phyloP scores from a whole-genome alignment of 1,140 invertebrate genomes.

The Neodiprion virginianus region DNA sequence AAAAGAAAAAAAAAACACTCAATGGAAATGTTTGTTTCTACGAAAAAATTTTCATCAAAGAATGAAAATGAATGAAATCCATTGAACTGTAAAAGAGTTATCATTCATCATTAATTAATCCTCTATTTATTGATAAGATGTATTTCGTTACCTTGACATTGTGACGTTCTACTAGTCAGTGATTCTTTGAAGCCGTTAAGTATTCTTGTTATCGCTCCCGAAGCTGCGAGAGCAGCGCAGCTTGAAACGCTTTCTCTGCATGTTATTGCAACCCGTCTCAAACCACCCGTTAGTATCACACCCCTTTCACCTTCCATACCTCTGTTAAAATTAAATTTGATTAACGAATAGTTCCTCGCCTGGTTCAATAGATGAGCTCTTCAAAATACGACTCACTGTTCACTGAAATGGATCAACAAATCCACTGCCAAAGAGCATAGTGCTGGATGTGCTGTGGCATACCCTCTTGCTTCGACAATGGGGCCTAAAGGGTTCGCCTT shows the following conservation, averaged over 20 bases:
- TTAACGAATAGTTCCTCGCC: background rate
- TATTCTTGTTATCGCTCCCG: slow-evolving; percentile 53
- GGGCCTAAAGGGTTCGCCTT: slow-evolving; percentile 37
- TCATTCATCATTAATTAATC: background rate
- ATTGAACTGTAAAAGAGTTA: background rate
- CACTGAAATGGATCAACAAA: slow-evolving; percentile 66
- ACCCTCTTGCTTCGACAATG: slow-evolving; percentile 43
- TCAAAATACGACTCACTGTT: slow-evolving; percentile 56
- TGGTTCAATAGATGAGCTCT: background rate
- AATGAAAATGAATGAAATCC: slow-evolving; percentile 1
- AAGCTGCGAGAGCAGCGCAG: slow-evolving; percentile 54
- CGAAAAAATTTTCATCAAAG: no score
- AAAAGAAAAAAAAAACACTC: background rate
- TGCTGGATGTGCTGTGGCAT: slow-evolving; percentile 63
- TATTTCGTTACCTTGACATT: slow-evolving; percentile 44
- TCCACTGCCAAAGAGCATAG: slow-evolving; percentile 68
- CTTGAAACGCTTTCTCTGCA: slow-evolving; percentile 59
- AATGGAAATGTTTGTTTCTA: no score
- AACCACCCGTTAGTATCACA: slow-evolving; percentile 46
- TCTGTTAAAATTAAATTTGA: slow-evolving; percentile 26
- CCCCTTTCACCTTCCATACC: slow-evolving; percentile 49
- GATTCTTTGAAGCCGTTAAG: slow-evolving; percentile 54
- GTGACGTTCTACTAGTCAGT: slow-evolving; percentile 43
- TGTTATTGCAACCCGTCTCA: slow-evolving; percentile 50
- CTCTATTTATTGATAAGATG: background rate